Evolutionary conservation across 2,888 invertebrate species (phyloP).

Genomic region (Hydrotaea diabolus): DNA sequence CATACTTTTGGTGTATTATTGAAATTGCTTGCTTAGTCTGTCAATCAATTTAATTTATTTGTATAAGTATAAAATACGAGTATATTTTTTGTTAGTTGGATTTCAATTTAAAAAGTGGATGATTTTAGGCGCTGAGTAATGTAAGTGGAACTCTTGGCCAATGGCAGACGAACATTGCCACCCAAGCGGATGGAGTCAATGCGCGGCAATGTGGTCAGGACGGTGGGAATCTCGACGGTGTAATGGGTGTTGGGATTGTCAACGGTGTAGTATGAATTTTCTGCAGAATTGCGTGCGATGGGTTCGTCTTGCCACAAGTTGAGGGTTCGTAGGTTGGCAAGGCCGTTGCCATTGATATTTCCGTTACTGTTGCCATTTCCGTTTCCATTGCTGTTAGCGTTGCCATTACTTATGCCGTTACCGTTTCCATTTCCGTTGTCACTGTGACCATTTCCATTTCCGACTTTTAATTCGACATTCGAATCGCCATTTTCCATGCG

Average conservation of each 20-base stretch:
- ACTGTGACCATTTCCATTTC: slow-evolving; percentile 45
- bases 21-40: neutral
- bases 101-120: neutral
- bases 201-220: slow-evolving; percentile 71
- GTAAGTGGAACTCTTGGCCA: slow-evolving; percentile 75
- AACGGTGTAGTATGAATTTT: slow-evolving; percentile 75
- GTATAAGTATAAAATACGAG: too few species aligned
- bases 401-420: slow-evolving; percentile 1
- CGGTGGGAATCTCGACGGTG: slow-evolving; percentile 76
- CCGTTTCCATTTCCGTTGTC: slow-evolving; percentile 11
- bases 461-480: slow-evolving; percentile 59
- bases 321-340: slow-evolving; percentile 16
- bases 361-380: slow-evolving; percentile 3
- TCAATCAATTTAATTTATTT: neutral
- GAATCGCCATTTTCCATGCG: slow-evolving; percentile 56
- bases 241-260: slow-evolving; percentile 75
- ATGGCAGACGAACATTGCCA: slow-evolving; percentile 66
- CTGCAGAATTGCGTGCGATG: neutral
- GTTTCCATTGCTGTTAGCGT: slow-evolving; percentile 25
- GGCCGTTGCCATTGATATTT: neutral
- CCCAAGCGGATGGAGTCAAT: slow-evolving; percentile 56
- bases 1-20: slow-evolving; percentile 7
- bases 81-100: neutral
- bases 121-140: slow-evolving; percentile 69
- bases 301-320: slow-evolving; percentile 45